phyloP scores from a whole-genome alignment of 2,888 invertebrate genomes.

The Clitarchus hookeri region DNA sequence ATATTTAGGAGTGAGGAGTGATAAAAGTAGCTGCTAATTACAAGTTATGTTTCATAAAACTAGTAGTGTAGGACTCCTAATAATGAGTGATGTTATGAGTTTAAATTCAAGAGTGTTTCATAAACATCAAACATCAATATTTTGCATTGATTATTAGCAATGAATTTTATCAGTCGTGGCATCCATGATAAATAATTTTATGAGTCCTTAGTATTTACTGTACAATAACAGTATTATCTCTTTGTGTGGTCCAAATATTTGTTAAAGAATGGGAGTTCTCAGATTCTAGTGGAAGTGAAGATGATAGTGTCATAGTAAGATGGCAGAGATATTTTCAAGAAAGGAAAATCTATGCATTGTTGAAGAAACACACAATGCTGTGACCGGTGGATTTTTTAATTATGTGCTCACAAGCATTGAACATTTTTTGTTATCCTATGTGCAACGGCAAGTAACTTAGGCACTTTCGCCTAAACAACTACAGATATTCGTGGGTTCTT shows the following conservation, averaged over 20 bases:
- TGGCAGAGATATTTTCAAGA: background rate
- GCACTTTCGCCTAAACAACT: background rate
- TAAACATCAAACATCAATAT: background rate
- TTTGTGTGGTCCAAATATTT: background rate
- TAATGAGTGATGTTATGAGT: background rate
- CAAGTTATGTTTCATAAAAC: too few species aligned
- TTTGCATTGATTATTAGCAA: background rate
- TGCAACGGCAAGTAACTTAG: background rate
- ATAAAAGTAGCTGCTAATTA: too few species aligned
- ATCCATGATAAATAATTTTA: background rate
- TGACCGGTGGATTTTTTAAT: background rate
- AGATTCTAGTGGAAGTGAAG: constrained; percentile 8
- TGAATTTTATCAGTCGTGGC: background rate
- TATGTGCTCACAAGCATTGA: background rate
- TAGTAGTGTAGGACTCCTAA: background rate
- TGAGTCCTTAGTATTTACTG: background rate
- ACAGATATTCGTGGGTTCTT: too few species aligned
- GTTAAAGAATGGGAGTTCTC: background rate
- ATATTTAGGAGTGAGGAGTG: too few species aligned
- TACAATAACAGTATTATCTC: too few species aligned
- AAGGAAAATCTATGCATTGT: background rate
- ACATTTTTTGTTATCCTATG: background rate
- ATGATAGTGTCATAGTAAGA: background rate
- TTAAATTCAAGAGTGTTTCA: background rate
- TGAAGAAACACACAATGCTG: background rate